Conservation (phyloP, 1,140 invertebrate genomes). For the Trachymyrmex septentrionalis region DNA sequence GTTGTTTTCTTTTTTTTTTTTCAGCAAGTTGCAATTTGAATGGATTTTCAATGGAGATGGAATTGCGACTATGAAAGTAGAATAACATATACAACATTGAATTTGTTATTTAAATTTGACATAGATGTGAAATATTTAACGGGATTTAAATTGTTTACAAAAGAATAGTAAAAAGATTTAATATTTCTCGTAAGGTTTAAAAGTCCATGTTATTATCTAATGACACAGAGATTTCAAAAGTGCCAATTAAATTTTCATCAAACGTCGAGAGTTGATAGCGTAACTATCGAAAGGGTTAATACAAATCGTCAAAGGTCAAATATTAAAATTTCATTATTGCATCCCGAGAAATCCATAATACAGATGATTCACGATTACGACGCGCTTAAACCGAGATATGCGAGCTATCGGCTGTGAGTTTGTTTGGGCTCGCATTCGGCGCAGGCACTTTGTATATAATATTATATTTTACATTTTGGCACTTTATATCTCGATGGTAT, state of each 20-base stretch:
- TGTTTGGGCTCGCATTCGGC: background rate
- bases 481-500: background rate
- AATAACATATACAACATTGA: background rate
- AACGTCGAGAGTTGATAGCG: slow-evolving; percentile 6
- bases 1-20: slow-evolving; percentile 3
- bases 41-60: slow-evolving; percentile 24
- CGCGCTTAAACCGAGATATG: slow-evolving; percentile 29
- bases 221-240: slow-evolving; percentile 1
- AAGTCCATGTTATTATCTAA: background rate
- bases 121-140: background rate
- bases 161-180: background rate
- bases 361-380: slow-evolving; percentile 37
- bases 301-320: slow-evolving; percentile 29
- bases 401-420: slow-evolving; percentile 20
- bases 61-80: background rate
- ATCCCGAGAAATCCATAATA: slow-evolving; percentile 23
- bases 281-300: slow-evolving; percentile 40
- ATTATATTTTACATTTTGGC: slow-evolving; percentile 24
- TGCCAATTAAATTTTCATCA: slow-evolving; percentile 7
- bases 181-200: background rate
- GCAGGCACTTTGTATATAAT: background rate
- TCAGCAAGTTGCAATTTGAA: slow-evolving; percentile 4
- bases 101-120: slow-evolving; percentile 24
- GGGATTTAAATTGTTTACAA: background rate
- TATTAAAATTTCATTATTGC: slow-evolving; percentile 27